Evolutionary conservation across 1,140 invertebrate genomes (phyloP).

Genomic region (Meloidogyne exigua): DNA sequence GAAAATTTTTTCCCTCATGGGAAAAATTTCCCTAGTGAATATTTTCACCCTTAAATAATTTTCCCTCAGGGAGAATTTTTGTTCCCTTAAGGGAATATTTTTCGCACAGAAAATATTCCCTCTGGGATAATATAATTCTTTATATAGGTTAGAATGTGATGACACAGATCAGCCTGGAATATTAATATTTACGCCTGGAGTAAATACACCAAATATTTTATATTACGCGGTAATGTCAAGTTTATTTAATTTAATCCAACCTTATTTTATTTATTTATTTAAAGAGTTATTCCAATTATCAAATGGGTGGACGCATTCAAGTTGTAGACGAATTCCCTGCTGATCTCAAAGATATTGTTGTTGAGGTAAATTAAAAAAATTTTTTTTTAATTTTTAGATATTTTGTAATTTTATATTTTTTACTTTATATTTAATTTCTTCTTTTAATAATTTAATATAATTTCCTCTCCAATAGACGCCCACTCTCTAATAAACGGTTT

Average conservation of each 20-base stretch:
- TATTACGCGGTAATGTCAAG: constrained; percentile 80
- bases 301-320: constrained; percentile 86
- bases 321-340: constrained; percentile 71
- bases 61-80: too few species aligned
- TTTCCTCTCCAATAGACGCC: too few species aligned
- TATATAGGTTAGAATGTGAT: constrained; percentile 63
- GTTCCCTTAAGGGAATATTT: not conserved
- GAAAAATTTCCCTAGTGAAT: not conserved
- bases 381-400: not conserved
- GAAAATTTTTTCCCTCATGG: too few species aligned
- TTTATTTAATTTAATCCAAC: constrained; percentile 1
- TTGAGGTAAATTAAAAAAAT: constrained; percentile 37
- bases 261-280: not conserved
- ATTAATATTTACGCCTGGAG: constrained; percentile 80
- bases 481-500: too few species aligned
- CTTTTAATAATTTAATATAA: too few species aligned
- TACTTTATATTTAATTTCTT: too few species aligned
- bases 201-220: constrained; percentile 83
- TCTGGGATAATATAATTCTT: not conserved
- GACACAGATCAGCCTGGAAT: constrained; percentile 69
- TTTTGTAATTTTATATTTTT: too few species aligned
- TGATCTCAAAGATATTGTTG: constrained; percentile 50
- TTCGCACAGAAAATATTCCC: too few species aligned
- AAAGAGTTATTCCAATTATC: constrained; percentile 82
- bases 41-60: too few species aligned